Conservation (phyloP, 2,113 vertebrate genomes). For the Thalassoma bifasciatum region DNA sequence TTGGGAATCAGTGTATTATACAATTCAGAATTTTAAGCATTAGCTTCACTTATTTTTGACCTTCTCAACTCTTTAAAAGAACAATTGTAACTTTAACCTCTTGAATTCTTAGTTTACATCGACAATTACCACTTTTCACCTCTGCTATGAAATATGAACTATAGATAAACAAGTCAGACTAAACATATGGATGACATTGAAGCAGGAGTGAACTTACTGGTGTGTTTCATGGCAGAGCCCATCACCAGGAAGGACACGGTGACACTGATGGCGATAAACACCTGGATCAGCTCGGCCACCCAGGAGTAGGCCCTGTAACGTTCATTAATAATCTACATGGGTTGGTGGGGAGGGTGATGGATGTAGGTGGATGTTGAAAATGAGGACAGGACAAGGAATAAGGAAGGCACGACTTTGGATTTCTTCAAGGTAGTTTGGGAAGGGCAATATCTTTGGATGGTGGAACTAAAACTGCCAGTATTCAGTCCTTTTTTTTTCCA, state of each 20-base stretch:
- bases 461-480: background rate
- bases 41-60: no score
- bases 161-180: background rate
- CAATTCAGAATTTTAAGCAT: no score
- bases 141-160: background rate
- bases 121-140: no score
- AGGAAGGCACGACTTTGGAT: background rate
- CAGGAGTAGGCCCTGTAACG: conserved; percentile 73
- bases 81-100: no score
- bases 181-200: background rate
- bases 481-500: no score
- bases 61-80: no score
- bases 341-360: conserved; percentile 20
- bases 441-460: background rate
- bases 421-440: background rate
- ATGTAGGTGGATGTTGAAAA: conserved; percentile 30
- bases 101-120: no score
- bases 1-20: no score
- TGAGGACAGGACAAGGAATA: conserved; percentile 21
- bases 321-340: conserved; percentile 77
- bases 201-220: conserved; percentile 60
- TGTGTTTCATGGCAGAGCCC: conserved; percentile 82
- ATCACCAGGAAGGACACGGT: conserved; percentile 82
- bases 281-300: conserved; percentile 81
- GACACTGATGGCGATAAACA: conserved; percentile 80